These are phyloP conservation scores for Campopleginae sp. DNA, from an alignment of 2,888 invertebrate species.

Conservation along the genomic window DNA sequence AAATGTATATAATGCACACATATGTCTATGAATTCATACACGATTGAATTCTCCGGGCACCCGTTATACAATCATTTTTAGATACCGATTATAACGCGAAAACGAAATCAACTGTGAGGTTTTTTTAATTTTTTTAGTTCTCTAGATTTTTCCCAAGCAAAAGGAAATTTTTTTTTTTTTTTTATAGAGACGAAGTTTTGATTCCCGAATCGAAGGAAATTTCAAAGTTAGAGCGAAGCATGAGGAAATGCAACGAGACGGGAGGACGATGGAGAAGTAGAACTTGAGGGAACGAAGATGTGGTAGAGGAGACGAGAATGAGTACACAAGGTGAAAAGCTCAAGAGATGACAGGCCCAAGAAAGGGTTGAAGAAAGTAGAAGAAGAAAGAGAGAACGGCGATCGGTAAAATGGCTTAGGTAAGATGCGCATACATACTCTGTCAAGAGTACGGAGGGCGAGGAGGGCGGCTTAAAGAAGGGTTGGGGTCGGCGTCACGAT, in stretches of 20 bases:
- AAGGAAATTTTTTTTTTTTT: not conserved
- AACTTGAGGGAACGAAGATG: conserved; percentile 31
- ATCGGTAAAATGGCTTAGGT: conserved; percentile 62
- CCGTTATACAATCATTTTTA: not conserved
- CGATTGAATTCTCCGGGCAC: not conserved
- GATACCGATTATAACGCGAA: not conserved
- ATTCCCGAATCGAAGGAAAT: not conserved
- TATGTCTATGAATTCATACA: not conserved
- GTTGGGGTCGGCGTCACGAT: conserved; percentile 52
- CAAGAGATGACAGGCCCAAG: conserved; percentile 28
- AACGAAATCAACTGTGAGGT: not conserved
- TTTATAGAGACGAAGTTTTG: not conserved
- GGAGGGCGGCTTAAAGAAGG: not conserved
- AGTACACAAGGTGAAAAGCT: conserved; percentile 29
- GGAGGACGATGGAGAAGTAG: not conserved
- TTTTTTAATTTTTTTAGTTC: not conserved
- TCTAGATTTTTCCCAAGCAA: not conserved
- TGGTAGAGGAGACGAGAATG: conserved; percentile 1
- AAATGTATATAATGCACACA: not conserved
- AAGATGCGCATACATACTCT: conserved; percentile 44
- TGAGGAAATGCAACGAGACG: not conserved
- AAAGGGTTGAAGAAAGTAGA: not conserved
- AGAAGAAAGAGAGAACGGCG: conserved; percentile 46
- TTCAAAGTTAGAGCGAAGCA: conserved; percentile 6
- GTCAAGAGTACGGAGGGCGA: conserved; percentile 25